Percentiles rank a stretch among this genome's conserved stretches.
phyloP scores from a whole-genome alignment of 2,797 vertebrate genomes.

The Leptatherina wallacei region DNA sequence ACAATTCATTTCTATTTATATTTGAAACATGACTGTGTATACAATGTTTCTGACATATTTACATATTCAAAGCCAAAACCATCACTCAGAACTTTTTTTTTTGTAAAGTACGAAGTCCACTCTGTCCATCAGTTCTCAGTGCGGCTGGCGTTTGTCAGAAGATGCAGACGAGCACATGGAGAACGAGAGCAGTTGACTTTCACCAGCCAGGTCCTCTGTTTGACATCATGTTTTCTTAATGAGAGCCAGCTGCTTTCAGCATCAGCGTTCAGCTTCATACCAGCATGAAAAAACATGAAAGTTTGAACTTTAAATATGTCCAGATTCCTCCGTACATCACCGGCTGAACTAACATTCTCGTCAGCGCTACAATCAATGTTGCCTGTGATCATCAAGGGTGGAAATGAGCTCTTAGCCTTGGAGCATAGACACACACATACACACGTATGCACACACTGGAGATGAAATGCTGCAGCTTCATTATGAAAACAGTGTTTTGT shows the following conservation, averaged over 20 bases:
- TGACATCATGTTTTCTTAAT: constrained; percentile 81
- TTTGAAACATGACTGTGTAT: neutral
- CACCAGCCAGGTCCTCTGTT: constrained; percentile 72
- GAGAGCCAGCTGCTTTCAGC: constrained; percentile 76
- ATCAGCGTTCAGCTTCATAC: constrained; percentile 75
- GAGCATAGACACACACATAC: constrained; percentile 36
- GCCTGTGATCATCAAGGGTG: constrained; percentile 78
- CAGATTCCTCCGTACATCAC: constrained; percentile 75
- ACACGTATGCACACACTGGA: constrained; percentile 25
- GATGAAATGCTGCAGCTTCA: constrained; percentile 51
- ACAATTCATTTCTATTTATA: neutral
- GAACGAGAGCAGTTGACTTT: constrained; percentile 62
- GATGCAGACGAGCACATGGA: constrained; percentile 23
- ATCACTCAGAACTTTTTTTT: neutral
- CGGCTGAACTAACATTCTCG: constrained; percentile 71
- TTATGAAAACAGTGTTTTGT: constrained; percentile 68
- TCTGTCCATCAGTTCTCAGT: constrained; percentile 10
- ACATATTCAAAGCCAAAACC: neutral
- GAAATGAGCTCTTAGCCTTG: constrained; percentile 79
- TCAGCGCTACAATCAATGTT: constrained; percentile 80
- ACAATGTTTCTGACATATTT: neutral
- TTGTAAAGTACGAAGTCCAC: constrained; percentile 4
- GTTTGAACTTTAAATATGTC: constrained; percentile 80
- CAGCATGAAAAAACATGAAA: constrained; percentile 74
- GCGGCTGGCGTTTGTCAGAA: constrained; percentile 13